phyloP scores from a whole-genome alignment of 2,888 invertebrate genomes.

The Diadromus collaris region DNA sequence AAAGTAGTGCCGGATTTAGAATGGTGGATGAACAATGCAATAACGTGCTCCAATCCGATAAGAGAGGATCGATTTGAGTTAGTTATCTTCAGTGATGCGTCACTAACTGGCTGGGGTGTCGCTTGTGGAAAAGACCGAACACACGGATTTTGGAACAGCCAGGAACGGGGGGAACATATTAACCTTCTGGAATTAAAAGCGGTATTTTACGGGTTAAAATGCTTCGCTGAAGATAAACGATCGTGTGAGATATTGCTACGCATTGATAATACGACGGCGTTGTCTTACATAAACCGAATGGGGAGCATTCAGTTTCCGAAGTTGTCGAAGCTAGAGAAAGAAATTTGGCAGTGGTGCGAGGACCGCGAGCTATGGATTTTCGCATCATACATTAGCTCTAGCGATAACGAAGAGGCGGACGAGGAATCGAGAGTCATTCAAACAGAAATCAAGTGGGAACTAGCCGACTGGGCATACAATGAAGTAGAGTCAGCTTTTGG shows the following conservation, averaged over 20 bases:
- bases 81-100: conserved; percentile 61
- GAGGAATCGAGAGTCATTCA: conserved; percentile 32
- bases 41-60: conserved; percentile 29
- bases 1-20: conserved; percentile 38
- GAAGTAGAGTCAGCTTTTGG: conserved; percentile 57
- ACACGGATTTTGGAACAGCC: conserved; percentile 41
- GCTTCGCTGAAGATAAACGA: conserved; percentile 50
- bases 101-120: conserved; percentile 62
- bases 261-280: conserved; percentile 31
- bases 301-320: conserved; percentile 27
- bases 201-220: conserved; percentile 49
- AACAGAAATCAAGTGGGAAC: conserved; percentile 58
- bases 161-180: conserved; percentile 42
- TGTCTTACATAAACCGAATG: conserved; percentile 48
- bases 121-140: conserved; percentile 27
- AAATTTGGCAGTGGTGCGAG: conserved; percentile 51
- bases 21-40: conserved; percentile 55
- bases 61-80: conserved; percentile 24
- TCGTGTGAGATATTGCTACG: conserved; percentile 29
- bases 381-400: no score
- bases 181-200: conserved; percentile 50
- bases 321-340: conserved; percentile 27
- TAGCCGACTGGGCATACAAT: conserved; percentile 52
- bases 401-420: conserved; percentile 43
- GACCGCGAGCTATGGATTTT: conserved; percentile 45